A percentile compares a stretch with the other conserved stretches of the same genome.
These are phyloP conservation scores for Ochropleura plecta DNA, from an alignment of 2,888 invertebrate species.

Conservation along the genomic window DNA sequence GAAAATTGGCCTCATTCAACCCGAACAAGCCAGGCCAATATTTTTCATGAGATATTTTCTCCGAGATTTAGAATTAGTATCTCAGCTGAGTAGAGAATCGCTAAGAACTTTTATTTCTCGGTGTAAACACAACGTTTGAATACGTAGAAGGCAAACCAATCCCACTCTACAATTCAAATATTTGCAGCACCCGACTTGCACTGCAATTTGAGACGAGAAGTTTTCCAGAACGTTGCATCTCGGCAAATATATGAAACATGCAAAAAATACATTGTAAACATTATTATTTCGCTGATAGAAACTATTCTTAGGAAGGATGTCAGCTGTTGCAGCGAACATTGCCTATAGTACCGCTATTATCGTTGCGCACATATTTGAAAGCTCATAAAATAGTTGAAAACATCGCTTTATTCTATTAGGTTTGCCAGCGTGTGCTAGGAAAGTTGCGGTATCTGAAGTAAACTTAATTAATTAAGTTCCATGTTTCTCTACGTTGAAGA, in stretches of 20 bases:
- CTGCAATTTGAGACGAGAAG: slow-evolving; percentile 82
- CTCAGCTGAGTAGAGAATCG: slow-evolving; percentile 64
- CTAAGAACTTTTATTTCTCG: slow-evolving; percentile 82
- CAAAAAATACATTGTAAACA: slow-evolving; percentile 66
- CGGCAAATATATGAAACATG: slow-evolving; percentile 70
- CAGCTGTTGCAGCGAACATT: slow-evolving; percentile 29
- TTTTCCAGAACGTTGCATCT: slow-evolving; percentile 70
- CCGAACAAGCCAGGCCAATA: slow-evolving; percentile 59
- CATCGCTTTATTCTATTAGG: slow-evolving; percentile 25
- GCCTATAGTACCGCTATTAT: slow-evolving; percentile 22
- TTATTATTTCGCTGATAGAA: slow-evolving; percentile 65
- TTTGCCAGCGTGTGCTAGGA: slow-evolving; percentile 13
- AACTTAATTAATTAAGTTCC: not conserved
- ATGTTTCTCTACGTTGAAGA: not conserved
- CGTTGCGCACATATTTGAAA: slow-evolving; percentile 28
- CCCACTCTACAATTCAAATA: slow-evolving; percentile 89
- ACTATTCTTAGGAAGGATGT: slow-evolving; percentile 32
- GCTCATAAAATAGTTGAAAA: slow-evolving; percentile 38
- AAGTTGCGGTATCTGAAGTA: slow-evolving; percentile 8
- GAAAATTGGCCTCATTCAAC: slow-evolving; percentile 66
- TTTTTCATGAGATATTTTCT: slow-evolving; percentile 54
- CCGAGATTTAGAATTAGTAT: slow-evolving; percentile 52
- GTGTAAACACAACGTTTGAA: slow-evolving; percentile 84
- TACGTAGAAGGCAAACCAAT: slow-evolving; percentile 87
- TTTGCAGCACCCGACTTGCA: slow-evolving; percentile 85